phyloP scores from a whole-genome alignment of 2,888 invertebrate genomes.

The Cosmia trapezina region DNA sequence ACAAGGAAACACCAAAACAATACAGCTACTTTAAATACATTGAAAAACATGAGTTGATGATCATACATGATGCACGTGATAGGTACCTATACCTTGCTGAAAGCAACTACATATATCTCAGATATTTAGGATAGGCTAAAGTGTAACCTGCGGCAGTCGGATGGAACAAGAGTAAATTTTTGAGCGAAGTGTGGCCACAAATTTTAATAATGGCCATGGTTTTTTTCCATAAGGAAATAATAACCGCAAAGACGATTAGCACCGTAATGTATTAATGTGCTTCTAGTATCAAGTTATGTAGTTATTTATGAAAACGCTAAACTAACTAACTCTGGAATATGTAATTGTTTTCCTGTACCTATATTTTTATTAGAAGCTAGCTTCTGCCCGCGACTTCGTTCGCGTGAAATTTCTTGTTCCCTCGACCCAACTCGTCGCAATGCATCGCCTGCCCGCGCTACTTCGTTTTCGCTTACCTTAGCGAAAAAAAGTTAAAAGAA shows the following conservation, averaged over 20 bases:
- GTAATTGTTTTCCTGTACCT: not conserved
- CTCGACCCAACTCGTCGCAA: no score
- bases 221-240: slow-evolving; percentile 28
- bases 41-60: slow-evolving; percentile 5
- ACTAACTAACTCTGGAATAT: slow-evolving; percentile 1
- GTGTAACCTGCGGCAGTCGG: not conserved
- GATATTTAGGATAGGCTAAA: slow-evolving; percentile 5
- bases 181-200: not conserved
- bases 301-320: slow-evolving; percentile 16
- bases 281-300: not conserved
- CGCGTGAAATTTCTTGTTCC: no score
- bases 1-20: not conserved
- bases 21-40: slow-evolving; percentile 15
- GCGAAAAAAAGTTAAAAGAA: no score
- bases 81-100: no score
- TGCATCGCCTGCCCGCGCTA: no score
- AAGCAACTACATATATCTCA: slow-evolving; percentile 1
- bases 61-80: not conserved
- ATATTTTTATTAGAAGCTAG: not conserved
- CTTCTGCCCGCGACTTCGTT: no score
- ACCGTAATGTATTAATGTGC: not conserved
- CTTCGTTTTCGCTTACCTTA: no score
- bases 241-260: slow-evolving; percentile 3
- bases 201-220: slow-evolving; percentile 6
- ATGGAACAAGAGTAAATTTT: slow-evolving; percentile 14